Evolutionary conservation across 2,888 invertebrate genomes (phyloP), one percentile per base, ranked within the genome.

Genomic region (Deilephila porcellus): DNA sequence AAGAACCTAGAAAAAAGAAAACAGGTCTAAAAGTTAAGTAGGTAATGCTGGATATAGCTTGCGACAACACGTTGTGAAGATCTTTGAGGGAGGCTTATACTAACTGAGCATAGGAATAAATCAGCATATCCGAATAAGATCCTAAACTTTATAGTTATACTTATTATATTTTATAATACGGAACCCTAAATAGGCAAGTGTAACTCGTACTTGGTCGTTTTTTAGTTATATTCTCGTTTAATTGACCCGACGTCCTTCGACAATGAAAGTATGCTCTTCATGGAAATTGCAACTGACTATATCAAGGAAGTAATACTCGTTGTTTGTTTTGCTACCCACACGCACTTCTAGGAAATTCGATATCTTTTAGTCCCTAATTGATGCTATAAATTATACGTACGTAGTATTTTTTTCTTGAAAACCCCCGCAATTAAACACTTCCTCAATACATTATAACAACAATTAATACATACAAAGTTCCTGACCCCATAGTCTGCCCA

Each of bases 301-400:
- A 71, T 75, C 76, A 77, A 78, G 80, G 78, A 82, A 78, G 76
- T 70, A 52, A 53, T 76, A 76, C 72, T 79, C 78, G 78, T 25
- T 25, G 80, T 81, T 80, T 32, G 80, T 81, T 80, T 78, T 76
- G 71, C 71, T 29, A 64, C 64, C 52, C 67, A 74, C 71, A 53
- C 67, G 60, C 56, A 72, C 74, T 79, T 83, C 82, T 82, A 82
- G 83, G 83, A 83, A 83, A 80, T 73, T 45, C 25, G 74, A 74
- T 63, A 72, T 71, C 45, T 67, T 67, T 52, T 45, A 64, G 20
- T 64, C 37, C 45, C 25, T 67, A 67, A 67, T 25, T 67, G 67
- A n/a, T 6, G 25, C 25, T 25, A 52, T 52, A 67, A 67, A 67
- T 67, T 52, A 4, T 67, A 5, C 45, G n/a, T 63, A n/a, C 34